Base-by-base conservation (phyloP, 1,140 invertebrate genomes). In the Heliconius melpomene region DNA sequence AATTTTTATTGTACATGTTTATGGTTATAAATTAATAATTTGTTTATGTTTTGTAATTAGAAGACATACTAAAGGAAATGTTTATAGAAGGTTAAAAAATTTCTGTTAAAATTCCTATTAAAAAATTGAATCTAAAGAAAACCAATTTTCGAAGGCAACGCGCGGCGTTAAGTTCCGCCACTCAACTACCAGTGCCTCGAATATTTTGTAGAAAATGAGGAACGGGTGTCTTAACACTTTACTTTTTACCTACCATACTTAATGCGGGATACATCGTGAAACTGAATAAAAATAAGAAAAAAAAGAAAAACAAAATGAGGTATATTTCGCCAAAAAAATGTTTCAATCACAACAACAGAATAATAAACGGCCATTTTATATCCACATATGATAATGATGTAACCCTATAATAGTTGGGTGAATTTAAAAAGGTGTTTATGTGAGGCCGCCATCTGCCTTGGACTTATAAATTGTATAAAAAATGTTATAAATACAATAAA, bases 391-490 rank as follows among this genome's bases (percentile, higher is more conserved):
- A 94, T 93, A 91, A 93, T 91, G 82, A 84, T 88, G 88, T 89
- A 92, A 91, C 91, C 93, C 88, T 88, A 89, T 86, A 88, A 90
- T 88, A 88, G 86, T 86, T 80, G 88, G 87, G 84, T 87, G 89
- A 85, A 86, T 89, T 93, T 88, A 86, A 84, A 93, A 93, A 91
- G 91, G 89, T 91, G 90, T 92, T 90, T 93, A 92, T 92, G 84
- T 90, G 89, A 83, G 85, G 84, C 81, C 82, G 85, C 88, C 93
- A 94, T 94, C 93, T 94, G 93, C 86, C 87, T 85, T 84, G 86
- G 87, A 92, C 92, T 93, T 90, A 92, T 93, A 91, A 91, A 93
- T 89, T 90, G 89, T 90, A 90, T 93, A 93, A 93, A 94, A 93
- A 93, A 89, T 88, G 80, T 84, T 82, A 79, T 82, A 77, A 82